These are phyloP conservation scores for Macroglossus sobrinus DNA, from an alignment of 2,113 vertebrate genomes.

Conservation along the genomic window DNA sequence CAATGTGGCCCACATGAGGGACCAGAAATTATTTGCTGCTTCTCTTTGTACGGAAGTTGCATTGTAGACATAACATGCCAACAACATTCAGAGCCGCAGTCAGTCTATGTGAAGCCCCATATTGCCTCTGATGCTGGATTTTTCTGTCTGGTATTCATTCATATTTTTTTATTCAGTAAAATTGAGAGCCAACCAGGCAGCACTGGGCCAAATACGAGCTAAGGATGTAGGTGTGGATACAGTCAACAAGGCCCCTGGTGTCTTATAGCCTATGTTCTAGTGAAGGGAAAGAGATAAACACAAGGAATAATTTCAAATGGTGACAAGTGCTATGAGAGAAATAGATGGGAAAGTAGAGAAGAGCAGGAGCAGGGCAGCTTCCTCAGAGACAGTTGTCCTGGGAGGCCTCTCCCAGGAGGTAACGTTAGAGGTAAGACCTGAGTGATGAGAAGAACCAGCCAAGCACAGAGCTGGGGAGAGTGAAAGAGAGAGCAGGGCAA, in stretches of 20 bases:
- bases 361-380: background rate
- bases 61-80: fast-evolving
- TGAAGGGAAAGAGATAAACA: background rate
- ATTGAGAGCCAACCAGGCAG: background rate
- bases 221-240: background rate
- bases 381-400: background rate
- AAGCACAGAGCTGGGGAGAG: background rate
- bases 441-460: background rate
- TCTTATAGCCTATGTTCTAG: background rate
- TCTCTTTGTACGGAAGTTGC: background rate
- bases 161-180: background rate
- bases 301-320: background rate
- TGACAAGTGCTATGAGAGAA: background rate
- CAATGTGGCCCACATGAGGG: fast-evolving
- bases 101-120: fast-evolving
- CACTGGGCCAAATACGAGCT: background rate
- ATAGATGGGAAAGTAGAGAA: background rate
- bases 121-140: background rate
- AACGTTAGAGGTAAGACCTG: background rate
- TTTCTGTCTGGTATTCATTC: background rate
- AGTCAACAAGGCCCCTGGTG: background rate
- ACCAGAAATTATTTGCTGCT: background rate
- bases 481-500: background rate
- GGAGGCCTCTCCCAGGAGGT: background rate
- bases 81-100: fast-evolving